Conservation (phyloP, 2,888 invertebrate species). For the Cryptocephalus primarius region DNA sequence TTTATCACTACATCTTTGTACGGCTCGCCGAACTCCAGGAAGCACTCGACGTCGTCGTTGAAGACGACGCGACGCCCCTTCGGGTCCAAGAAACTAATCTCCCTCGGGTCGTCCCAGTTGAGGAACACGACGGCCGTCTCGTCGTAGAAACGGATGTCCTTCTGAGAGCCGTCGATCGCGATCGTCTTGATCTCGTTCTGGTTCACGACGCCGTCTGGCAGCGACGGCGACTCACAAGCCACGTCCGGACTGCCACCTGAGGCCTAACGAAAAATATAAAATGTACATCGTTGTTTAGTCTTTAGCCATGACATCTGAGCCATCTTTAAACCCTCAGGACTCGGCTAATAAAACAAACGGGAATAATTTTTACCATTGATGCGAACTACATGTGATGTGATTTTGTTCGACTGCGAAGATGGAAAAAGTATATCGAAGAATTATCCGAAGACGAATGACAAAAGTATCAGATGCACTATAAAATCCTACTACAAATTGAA, state of each 20-base stretch:
- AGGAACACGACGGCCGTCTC: constrained; percentile 76
- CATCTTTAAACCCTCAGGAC: no score
- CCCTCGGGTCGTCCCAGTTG: constrained; percentile 76
- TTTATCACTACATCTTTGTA: constrained; percentile 65
- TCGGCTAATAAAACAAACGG: no score
- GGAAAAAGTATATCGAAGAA: no score
- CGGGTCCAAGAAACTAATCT: constrained; percentile 69
- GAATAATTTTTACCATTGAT: no score
- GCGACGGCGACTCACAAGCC: constrained; percentile 1
- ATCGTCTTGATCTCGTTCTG: constrained; percentile 68
- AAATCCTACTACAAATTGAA: no score
- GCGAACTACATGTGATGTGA: no score
- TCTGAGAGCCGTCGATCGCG: constrained; percentile 67
- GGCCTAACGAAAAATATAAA: no score
- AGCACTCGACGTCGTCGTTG: constrained; percentile 62
- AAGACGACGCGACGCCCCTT: constrained; percentile 57
- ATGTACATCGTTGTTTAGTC: no score
- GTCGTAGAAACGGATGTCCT: constrained; percentile 79
- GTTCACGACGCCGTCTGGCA: constrained; percentile 33
- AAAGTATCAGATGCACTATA: no score
- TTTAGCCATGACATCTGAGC: no score
- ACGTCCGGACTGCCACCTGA: constrained; percentile 14
- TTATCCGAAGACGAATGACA: no score
- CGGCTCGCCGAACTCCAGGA: constrained; percentile 52
- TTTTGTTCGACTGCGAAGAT: no score